Percentiles rank a stretch among this genome's conserved stretches.
These are phyloP conservation scores for Aphelinus certus DNA, from an alignment of 1,140 invertebrate genomes.

Conservation along the genomic window DNA sequence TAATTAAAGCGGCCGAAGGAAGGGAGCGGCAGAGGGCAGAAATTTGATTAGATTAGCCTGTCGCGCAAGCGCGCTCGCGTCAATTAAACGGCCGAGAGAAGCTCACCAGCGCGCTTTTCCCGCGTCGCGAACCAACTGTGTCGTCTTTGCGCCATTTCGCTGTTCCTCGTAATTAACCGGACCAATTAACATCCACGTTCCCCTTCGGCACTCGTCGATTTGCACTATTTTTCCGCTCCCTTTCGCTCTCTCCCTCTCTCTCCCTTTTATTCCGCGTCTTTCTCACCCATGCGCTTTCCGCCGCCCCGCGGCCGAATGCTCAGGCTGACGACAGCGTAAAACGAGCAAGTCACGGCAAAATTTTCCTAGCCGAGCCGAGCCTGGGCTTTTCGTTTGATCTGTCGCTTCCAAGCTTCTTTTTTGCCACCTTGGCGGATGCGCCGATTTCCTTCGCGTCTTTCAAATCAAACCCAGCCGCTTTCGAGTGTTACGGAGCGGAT, in stretches of 20 bases:
- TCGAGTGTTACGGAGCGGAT: no score
- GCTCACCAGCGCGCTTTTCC: neutral
- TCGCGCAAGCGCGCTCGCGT: neutral
- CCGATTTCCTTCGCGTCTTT: no score
- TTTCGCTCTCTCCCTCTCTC: neutral
- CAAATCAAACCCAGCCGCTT: no score
- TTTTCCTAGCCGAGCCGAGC: slow-evolving; percentile 7
- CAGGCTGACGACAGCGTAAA: slow-evolving; percentile 26
- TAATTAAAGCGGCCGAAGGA: slow-evolving; percentile 5
- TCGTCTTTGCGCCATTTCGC: neutral
- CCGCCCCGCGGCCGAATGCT: neutral
- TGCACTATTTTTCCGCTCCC: neutral
- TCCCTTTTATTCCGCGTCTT: neutral
- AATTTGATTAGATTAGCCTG: slow-evolving; percentile 32
- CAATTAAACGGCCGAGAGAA: slow-evolving; percentile 12
- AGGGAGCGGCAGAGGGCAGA: neutral
- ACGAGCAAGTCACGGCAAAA: slow-evolving; percentile 14
- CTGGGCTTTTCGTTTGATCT: slow-evolving; percentile 24
- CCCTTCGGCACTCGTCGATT: neutral
- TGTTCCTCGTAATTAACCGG: slow-evolving; percentile 30
- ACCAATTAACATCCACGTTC: slow-evolving; percentile 27
- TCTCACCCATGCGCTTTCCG: neutral
- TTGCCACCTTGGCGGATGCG: no score
- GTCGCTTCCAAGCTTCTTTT: slow-evolving; percentile 20
- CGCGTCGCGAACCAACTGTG: neutral